phyloP scores from a whole-genome alignment of 2,797 vertebrate species.

The Mallotus villosus region DNA sequence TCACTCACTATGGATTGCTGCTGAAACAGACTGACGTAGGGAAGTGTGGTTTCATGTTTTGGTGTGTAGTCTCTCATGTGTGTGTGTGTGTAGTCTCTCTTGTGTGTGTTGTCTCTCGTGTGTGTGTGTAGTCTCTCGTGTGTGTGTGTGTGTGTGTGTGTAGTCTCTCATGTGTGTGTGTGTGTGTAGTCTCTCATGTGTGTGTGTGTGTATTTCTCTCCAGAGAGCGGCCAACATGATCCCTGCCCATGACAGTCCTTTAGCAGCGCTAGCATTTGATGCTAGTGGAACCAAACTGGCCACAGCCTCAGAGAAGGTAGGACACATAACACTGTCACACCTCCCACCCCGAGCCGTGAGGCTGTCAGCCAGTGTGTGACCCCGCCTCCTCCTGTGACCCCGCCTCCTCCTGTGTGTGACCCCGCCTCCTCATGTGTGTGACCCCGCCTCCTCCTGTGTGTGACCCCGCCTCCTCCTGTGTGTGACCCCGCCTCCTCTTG shows the following conservation, averaged over 20 bases:
- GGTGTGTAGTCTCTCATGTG: background rate
- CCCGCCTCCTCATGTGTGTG: background rate
- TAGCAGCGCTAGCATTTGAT: constrained; percentile 95
- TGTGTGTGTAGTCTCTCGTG: too few relatives aligned
- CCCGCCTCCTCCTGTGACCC: background rate
- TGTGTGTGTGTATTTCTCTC: constrained; percentile 15
- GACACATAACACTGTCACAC: background rate
- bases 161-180: background rate
- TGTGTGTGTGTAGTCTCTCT: too few relatives aligned
- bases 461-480: background rate
- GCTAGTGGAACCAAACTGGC: constrained; percentile 94
- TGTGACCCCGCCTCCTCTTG: too few relatives aligned
- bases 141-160: background rate
- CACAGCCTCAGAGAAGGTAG: constrained; percentile 97
- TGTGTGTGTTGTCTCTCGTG: too few relatives aligned
- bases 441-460: background rate
- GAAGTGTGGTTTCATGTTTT: too few relatives aligned
- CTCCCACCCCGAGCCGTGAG: background rate
- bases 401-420: background rate
- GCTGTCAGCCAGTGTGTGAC: background rate
- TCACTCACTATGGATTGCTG: too few relatives aligned
- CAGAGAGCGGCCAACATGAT: constrained; percentile 99
- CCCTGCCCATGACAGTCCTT: constrained; percentile 96
- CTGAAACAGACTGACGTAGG: too few relatives aligned
- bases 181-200: background rate